A percentile compares a stretch with the other conserved stretches of the same genome.
These are phyloP conservation scores for Epinotia brunnichana DNA, from an alignment of 2,888 invertebrate species.

Conservation along the genomic window DNA sequence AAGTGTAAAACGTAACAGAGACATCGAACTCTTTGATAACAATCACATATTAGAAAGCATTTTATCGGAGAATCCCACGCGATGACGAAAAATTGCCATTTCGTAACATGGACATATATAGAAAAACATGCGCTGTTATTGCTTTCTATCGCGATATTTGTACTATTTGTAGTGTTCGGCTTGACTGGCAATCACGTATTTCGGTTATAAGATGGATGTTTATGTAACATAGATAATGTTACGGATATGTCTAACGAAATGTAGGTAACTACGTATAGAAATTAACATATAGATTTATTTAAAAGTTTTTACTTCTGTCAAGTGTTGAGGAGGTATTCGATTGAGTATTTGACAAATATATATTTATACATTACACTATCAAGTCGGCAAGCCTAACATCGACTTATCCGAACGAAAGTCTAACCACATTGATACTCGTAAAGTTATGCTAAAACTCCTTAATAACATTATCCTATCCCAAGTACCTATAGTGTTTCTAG, in stretches of 20 bases:
- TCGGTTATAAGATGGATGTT: constrained; percentile 5
- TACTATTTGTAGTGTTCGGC: constrained; percentile 11
- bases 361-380: too few species aligned
- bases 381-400: too few species aligned
- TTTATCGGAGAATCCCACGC: constrained; percentile 35
- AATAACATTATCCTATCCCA: too few species aligned
- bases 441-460: too few species aligned
- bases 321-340: background rate
- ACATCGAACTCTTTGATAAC: constrained; percentile 15
- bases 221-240: constrained; percentile 26
- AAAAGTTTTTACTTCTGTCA: background rate
- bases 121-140: constrained; percentile 6
- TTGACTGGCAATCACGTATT: constrained; percentile 12
- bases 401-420: too few species aligned
- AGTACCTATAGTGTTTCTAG: too few species aligned
- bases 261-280: background rate
- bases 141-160: constrained; percentile 28
- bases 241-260: constrained; percentile 4
- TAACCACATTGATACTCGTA: too few species aligned
- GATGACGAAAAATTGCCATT: constrained; percentile 32
- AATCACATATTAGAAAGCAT: constrained; percentile 39
- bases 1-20: constrained; percentile 5
- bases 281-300: background rate
- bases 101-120: constrained; percentile 25
- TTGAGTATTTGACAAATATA: too few species aligned